Evolutionary conservation across 2,113 vertebrate genomes (phyloP).

Genomic region (Merops nubicus): DNA sequence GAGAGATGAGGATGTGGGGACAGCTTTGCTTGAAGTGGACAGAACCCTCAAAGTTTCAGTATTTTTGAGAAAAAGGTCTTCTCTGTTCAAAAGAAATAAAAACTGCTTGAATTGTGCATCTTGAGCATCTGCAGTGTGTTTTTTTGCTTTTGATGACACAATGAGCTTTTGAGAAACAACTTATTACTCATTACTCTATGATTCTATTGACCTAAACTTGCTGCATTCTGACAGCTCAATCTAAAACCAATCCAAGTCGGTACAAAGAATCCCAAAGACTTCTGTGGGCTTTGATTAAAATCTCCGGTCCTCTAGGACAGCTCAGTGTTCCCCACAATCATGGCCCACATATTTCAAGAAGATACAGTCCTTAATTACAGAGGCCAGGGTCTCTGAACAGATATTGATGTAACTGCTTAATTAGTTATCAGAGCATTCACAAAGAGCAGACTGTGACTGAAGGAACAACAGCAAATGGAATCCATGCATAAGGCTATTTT

Average conservation of each 20-base stretch:
- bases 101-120: neutral
- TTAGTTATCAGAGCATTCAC: too few species aligned
- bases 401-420: neutral
- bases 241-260: neutral
- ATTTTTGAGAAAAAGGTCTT: neutral
- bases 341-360: neutral
- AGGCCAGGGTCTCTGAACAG: neutral
- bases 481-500: neutral
- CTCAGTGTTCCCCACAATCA: neutral
- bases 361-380: neutral
- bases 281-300: neutral
- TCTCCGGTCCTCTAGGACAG: neutral
- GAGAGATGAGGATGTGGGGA: neutral
- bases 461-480: neutral
- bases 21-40: neutral
- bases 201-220: neutral
- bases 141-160: neutral
- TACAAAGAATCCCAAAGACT: neutral
- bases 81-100: neutral
- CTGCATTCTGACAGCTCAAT: neutral
- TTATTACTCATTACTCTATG: neutral
- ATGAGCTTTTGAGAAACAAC: neutral
- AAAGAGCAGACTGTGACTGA: neutral
- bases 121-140: neutral
- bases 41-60: neutral